These are phyloP conservation scores for Drosophila kepulauana DNA, from an alignment of 1,140 invertebrate species.

Conservation along the genomic window DNA sequence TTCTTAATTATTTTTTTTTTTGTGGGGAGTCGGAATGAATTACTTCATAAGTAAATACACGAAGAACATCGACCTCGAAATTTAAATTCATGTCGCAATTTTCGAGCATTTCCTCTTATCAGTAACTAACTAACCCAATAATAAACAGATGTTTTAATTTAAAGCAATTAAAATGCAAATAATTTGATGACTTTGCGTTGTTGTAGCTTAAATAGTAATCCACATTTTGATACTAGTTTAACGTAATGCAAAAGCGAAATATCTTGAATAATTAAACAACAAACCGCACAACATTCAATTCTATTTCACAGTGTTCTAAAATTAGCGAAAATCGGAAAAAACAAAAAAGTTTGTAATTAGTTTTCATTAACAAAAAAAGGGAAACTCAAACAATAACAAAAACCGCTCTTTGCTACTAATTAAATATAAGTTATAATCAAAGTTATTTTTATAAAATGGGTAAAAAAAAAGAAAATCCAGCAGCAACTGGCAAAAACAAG, in stretches of 20 bases:
- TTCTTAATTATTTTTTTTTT: too few relatives aligned
- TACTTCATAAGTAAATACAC: not conserved
- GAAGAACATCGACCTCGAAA: not conserved
- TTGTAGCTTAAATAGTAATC: too few relatives aligned
- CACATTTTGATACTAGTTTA: not conserved
- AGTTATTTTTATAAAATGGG: conserved; percentile 11
- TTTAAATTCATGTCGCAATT: not conserved
- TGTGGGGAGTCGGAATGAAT: not conserved
- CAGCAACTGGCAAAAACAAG: conserved; percentile 38
- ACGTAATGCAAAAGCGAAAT: not conserved
- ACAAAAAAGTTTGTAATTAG: conserved; percentile 5
- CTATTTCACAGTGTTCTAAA: not conserved
- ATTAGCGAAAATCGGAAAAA: not conserved
- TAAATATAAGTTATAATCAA: conserved; percentile 13
- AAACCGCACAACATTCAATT: too few relatives aligned
- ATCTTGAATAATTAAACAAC: not conserved
- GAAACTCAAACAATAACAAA: conserved; percentile 1
- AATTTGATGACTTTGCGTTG: too few relatives aligned
- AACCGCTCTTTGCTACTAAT: not conserved
- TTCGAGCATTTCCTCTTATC: not conserved
- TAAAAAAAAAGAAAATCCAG: conserved; percentile 32
- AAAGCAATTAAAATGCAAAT: not conserved
- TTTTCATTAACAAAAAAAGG: not conserved
- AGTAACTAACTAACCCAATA: not conserved
- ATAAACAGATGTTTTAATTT: not conserved